Evolutionary conservation across 2,888 invertebrate genomes (phyloP).

Genomic region (Omphaloscelis lunosa): DNA sequence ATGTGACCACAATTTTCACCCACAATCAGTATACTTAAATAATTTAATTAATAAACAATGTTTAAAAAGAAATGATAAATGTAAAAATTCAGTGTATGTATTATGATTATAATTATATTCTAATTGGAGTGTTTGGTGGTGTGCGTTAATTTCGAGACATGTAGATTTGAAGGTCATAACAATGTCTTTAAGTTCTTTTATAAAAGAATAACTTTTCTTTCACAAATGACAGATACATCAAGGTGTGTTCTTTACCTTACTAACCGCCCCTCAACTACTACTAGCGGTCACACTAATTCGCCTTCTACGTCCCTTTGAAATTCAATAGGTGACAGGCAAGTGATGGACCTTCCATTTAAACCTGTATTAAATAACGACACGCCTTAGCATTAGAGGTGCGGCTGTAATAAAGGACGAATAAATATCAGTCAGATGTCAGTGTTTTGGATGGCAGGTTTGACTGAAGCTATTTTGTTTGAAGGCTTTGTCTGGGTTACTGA

Average conservation of each 20-base stretch:
- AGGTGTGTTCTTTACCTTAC: constrained; percentile 25
- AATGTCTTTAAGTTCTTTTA: too few species aligned
- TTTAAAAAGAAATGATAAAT: too few species aligned
- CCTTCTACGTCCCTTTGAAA: constrained; percentile 73
- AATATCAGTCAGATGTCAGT: constrained; percentile 58
- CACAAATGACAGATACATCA: not conserved
- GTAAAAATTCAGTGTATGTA: too few species aligned
- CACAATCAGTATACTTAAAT: too few species aligned
- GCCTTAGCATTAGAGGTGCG: constrained; percentile 71
- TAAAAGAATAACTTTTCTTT: not conserved
- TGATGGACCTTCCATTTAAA: constrained; percentile 74
- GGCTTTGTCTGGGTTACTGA: constrained; percentile 10
- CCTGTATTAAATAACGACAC: constrained; percentile 71
- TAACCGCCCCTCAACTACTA: constrained; percentile 48
- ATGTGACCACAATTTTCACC: too few species aligned
- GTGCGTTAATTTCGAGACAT: too few species aligned
- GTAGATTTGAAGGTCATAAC: too few species aligned
- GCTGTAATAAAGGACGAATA: constrained; percentile 63
- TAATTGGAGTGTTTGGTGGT: too few species aligned
- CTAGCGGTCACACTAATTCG: constrained; percentile 69
- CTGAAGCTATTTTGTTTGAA: constrained; percentile 22
- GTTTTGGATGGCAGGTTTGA: constrained; percentile 34
- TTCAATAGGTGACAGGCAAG: constrained; percentile 73
- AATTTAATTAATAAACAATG: too few species aligned
- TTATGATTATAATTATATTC: too few species aligned